phyloP scores from a whole-genome alignment of 2,797 vertebrate species.

The Mallotus villosus region DNA sequence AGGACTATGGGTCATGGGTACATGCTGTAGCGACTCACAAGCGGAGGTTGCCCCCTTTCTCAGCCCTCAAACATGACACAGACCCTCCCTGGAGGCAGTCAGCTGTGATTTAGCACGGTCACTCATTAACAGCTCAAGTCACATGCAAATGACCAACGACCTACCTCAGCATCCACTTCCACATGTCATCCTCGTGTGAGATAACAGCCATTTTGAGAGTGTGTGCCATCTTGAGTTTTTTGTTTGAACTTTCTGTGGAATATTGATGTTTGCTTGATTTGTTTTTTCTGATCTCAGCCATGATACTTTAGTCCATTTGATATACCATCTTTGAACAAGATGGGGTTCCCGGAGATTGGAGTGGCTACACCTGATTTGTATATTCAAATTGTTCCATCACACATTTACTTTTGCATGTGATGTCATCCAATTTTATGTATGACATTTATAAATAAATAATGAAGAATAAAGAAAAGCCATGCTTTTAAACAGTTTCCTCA shows the following conservation, averaged over 20 bases:
- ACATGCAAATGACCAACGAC: constrained; percentile 22
- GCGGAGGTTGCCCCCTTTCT: neutral
- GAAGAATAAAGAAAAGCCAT: too few species aligned
- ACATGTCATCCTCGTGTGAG: neutral
- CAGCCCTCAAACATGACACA: constrained; percentile 19
- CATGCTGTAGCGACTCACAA: constrained; percentile 1
- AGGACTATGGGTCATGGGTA: neutral
- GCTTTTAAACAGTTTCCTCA: neutral
- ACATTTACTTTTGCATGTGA: neutral
- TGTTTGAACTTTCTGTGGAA: neutral
- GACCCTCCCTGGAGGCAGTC: neutral
- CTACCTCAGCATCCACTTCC: neutral
- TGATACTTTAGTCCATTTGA: neutral
- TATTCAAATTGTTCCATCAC: neutral
- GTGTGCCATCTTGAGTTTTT: neutral
- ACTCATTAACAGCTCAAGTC: constrained; percentile 49
- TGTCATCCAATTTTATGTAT: neutral
- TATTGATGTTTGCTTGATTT: neutral
- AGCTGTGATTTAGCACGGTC: constrained; percentile 23
- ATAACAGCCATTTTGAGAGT: neutral
- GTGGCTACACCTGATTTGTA: neutral
- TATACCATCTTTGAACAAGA: neutral
- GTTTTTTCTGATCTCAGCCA: neutral
- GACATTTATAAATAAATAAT: too few species aligned
- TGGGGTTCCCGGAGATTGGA: neutral